Conservation (phyloP, 2,113 vertebrate species). For the Ammospiza caudacuta region DNA sequence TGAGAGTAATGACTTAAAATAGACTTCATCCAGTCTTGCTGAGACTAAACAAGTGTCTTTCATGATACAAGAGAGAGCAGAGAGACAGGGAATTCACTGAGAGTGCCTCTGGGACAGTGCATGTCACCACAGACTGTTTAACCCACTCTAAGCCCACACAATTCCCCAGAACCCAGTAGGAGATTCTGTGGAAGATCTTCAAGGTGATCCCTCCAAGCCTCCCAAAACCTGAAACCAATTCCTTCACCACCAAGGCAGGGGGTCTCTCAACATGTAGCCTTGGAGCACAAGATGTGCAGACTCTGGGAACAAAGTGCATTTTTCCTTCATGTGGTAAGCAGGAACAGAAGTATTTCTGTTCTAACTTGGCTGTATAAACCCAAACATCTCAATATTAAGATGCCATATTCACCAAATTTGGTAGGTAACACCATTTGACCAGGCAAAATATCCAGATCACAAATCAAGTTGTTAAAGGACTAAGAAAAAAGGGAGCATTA, state of each 20-base stretch:
- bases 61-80: neutral
- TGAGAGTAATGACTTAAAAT: neutral
- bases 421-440: neutral
- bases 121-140: fast-evolving
- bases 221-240: neutral
- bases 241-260: neutral
- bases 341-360: neutral
- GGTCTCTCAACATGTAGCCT: neutral
- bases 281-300: neutral
- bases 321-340: neutral
- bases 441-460: neutral
- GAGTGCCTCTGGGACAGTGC: neutral
- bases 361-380: neutral
- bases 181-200: neutral
- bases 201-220: neutral
- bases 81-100: neutral
- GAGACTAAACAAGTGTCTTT: neutral
- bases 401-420: neutral
- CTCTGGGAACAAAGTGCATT: neutral
- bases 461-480: neutral
- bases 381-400: neutral
- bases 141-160: neutral
- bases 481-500: neutral
- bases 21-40: neutral
- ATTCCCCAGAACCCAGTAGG: neutral